Conservation (phyloP, 2,113 vertebrate species). For the Globicephala melas region DNA sequence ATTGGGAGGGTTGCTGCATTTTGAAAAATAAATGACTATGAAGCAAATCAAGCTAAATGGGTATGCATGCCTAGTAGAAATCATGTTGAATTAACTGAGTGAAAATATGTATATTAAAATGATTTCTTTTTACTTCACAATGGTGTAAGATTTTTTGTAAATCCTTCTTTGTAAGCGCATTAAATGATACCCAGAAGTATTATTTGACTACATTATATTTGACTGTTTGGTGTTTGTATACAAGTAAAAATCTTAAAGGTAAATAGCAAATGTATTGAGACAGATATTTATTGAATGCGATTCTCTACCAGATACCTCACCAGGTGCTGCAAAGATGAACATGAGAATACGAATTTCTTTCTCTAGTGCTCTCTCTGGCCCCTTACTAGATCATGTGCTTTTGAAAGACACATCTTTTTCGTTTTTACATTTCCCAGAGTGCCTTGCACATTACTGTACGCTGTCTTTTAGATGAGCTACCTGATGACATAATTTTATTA, state of each 20-base stretch:
- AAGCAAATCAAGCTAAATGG: not conserved
- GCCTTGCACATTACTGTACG: not conserved
- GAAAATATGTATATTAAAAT: constrained; percentile 74
- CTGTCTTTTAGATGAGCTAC: not conserved
- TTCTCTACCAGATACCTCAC: not conserved
- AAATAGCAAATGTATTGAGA: not conserved
- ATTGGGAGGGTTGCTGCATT: not conserved
- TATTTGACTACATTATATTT: not conserved
- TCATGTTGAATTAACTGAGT: not conserved
- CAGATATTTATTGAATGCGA: not conserved
- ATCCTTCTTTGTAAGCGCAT: not conserved
- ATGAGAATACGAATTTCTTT: not conserved
- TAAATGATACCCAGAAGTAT: constrained; percentile 13
- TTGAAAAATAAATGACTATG: not conserved
- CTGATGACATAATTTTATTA: constrained; percentile 32
- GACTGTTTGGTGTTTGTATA: not conserved
- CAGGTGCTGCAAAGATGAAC: not conserved
- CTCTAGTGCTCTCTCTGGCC: not conserved
- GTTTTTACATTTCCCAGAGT: not conserved
- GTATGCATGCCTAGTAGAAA: not conserved
- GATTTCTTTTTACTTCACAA: constrained; percentile 48
- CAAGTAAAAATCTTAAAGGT: constrained; percentile 16
- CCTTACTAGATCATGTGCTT: not conserved
- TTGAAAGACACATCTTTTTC: not conserved
- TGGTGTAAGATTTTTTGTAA: not conserved